These are phyloP conservation scores for Linyphia triangularis DNA, from an alignment of 2,888 invertebrate genomes.

Conservation along the genomic window DNA sequence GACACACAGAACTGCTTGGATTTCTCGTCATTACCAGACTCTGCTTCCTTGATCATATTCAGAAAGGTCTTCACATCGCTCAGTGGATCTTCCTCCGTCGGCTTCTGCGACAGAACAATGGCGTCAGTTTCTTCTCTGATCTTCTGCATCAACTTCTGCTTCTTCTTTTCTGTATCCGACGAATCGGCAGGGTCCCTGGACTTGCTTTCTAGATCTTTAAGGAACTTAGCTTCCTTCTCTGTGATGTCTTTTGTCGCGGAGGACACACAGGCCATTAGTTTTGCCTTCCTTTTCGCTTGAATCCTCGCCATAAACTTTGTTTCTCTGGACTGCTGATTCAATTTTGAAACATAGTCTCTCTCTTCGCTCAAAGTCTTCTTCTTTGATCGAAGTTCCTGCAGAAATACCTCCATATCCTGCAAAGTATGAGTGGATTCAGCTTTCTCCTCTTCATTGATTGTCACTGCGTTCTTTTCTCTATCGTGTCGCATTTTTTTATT, in stretches of 20 bases:
- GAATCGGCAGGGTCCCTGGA: not conserved
- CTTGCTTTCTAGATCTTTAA: slow-evolving; percentile 35
- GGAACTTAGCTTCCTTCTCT: slow-evolving; percentile 48
- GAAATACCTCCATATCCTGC: slow-evolving; percentile 58
- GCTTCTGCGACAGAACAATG: slow-evolving; percentile 18
- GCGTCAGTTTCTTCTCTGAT: slow-evolving; percentile 43
- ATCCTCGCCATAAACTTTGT: slow-evolving; percentile 33
- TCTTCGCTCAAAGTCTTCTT: not conserved
- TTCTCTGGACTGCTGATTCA: slow-evolving; percentile 15
- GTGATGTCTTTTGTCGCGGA: not conserved
- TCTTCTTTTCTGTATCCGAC: slow-evolving; percentile 5
- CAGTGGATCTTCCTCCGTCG: slow-evolving; percentile 2
- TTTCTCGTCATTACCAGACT: slow-evolving; percentile 15
- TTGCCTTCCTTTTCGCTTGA: slow-evolving; percentile 52
- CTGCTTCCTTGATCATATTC: slow-evolving; percentile 27
- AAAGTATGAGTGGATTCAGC: not conserved
- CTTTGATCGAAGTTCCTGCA: slow-evolving; percentile 40
- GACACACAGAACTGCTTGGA: slow-evolving; percentile 37
- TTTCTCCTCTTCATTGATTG: not conserved
- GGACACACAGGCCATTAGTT: slow-evolving; percentile 52
- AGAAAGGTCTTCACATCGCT: slow-evolving; percentile 17
- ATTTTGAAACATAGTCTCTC: not conserved
- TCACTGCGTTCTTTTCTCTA: not conserved
- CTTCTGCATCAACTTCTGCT: slow-evolving; percentile 49
- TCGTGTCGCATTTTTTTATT: not conserved